Evolutionary conservation across 2,888 invertebrate species (phyloP).

Genomic region (Tetheella fluctuosa): DNA sequence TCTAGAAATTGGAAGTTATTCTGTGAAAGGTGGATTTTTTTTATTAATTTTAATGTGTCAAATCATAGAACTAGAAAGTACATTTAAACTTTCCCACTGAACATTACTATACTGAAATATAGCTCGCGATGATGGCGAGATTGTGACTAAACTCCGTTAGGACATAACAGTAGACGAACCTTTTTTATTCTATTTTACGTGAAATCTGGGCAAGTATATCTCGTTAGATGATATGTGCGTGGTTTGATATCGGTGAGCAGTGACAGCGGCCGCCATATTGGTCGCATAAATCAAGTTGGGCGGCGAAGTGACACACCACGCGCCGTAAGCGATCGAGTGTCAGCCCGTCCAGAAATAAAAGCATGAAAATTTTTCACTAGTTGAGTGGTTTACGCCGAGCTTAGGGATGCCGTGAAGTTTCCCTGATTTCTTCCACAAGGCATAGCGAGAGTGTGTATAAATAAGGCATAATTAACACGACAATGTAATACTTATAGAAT

Average conservation of each 20-base stretch:
- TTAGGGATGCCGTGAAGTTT: slow-evolving; percentile 68
- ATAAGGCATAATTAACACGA: no score
- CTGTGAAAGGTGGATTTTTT: no score
- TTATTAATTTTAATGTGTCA: no score
- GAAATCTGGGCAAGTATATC: slow-evolving; percentile 51
- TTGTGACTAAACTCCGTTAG: slow-evolving; percentile 15
- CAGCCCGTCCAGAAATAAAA: slow-evolving; percentile 79
- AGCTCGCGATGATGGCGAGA: background rate
- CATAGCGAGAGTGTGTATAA: no score
- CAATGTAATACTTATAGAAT: no score
- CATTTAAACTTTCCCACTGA: no score
- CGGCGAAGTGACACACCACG: slow-evolving; percentile 76
- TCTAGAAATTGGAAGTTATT: no score
- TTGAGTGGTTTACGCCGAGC: slow-evolving; percentile 78
- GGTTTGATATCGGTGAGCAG: slow-evolving; percentile 72
- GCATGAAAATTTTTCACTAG: slow-evolving; percentile 75
- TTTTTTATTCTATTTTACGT: slow-evolving; percentile 36
- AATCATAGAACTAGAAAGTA: no score
- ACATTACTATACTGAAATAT: background rate
- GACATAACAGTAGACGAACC: slow-evolving; percentile 23
- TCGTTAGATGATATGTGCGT: slow-evolving; percentile 62
- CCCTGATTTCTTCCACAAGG: no score
- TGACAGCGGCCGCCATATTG: slow-evolving; percentile 81
- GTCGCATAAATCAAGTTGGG: slow-evolving; percentile 81
- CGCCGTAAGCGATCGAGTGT: slow-evolving; percentile 82